phyloP scores from a whole-genome alignment of 2,888 invertebrate genomes.

The Dexiosoma caninum region DNA sequence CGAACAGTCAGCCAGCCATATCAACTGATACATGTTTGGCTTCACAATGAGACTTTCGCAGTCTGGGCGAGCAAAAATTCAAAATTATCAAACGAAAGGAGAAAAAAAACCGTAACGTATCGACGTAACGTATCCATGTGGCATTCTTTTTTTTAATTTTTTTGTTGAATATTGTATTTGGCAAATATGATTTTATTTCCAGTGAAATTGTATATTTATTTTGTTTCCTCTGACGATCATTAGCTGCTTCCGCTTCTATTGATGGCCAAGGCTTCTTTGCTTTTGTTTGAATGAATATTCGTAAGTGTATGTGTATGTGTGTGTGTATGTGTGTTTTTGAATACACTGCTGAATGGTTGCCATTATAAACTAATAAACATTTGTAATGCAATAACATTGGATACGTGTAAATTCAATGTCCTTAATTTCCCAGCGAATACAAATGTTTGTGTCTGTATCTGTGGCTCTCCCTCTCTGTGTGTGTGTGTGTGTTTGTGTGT shows the following conservation, averaged over 20 bases:
- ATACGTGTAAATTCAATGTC: conserved; percentile 49
- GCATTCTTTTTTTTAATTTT: neutral
- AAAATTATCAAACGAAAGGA: neutral
- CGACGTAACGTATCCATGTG: neutral
- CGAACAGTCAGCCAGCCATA: conserved; percentile 2
- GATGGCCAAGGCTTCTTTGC: too few relatives aligned
- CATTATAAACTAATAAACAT: conserved; percentile 57
- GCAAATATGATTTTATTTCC: conserved; percentile 35
- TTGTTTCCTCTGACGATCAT: conserved; percentile 41
- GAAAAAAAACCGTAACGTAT: too few relatives aligned
- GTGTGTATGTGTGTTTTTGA: neutral
- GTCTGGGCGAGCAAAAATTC: conserved; percentile 7
- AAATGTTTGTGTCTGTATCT: too few relatives aligned
- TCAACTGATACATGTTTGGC: conserved; percentile 45
- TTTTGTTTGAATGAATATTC: too few relatives aligned
- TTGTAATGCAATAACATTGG: conserved; percentile 39
- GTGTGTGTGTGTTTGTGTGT: neutral
- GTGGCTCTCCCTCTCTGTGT: too few relatives aligned
- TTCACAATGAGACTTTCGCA: conserved; percentile 26
- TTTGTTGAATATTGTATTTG: neutral
- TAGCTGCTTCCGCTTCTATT: conserved; percentile 28
- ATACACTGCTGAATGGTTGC: conserved; percentile 3
- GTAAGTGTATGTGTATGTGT: neutral
- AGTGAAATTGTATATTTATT: conserved; percentile 12
- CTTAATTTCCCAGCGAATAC: too few relatives aligned